Evolutionary conservation across 1,140 invertebrate genomes (phyloP).

Genomic region (Heliconius melpomene): DNA sequence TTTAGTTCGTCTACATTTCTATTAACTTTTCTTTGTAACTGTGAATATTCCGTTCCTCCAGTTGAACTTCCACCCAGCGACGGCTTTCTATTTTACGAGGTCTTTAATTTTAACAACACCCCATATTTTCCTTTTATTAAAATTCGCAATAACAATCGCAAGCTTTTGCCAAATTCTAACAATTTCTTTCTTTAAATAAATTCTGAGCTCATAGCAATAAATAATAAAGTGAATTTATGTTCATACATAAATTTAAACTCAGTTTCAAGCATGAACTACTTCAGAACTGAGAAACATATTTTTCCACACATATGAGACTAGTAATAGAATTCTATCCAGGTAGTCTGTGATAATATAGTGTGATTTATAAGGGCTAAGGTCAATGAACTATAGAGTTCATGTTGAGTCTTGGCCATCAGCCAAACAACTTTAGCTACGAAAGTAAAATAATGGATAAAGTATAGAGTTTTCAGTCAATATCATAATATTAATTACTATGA

Average conservation of each 20-base stretch:
- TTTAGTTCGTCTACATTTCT: too few relatives aligned
- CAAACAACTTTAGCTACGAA: constrained; percentile 18
- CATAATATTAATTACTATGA: neutral
- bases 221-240: neutral
- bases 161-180: neutral
- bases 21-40: too few relatives aligned
- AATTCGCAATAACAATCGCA: neutral
- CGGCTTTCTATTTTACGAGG: neutral
- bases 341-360: constrained; percentile 19
- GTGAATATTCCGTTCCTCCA: neutral
- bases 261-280: neutral
- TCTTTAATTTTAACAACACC: neutral
- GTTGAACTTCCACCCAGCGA: neutral
- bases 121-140: neutral
- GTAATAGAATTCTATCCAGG: constrained; percentile 21
- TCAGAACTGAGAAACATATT: neutral
- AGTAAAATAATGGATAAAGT: constrained; percentile 22
- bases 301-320: neutral
- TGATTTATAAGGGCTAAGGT: constrained; percentile 27
- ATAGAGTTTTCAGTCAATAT: constrained; percentile 11
- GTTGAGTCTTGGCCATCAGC: constrained; percentile 20
- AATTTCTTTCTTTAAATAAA: neutral
- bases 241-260: neutral
- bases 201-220: neutral
- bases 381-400: constrained; percentile 31